Base-by-base conservation (phyloP, 2,797 vertebrate species). In the Amphiprion clarkii region DNA sequence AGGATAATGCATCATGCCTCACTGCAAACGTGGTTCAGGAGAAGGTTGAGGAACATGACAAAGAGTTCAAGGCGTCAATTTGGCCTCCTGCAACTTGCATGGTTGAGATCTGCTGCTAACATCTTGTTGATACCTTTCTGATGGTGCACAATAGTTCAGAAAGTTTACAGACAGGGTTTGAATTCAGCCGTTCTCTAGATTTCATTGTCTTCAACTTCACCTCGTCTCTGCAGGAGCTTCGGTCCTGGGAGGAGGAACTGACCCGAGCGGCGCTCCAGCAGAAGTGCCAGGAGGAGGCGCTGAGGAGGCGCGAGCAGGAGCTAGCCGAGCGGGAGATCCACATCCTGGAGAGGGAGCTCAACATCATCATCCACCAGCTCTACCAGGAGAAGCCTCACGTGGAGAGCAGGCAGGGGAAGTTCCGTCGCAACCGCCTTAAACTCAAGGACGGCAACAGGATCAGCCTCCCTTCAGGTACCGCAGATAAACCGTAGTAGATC, bases 351-450 rank as follows among this genome's bases (percentile, higher is more conserved):
- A 93, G 97, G 12, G 97, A 99, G 76, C 97, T 99, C 62, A 98
- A 99, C 88, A 97, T 99, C 90, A 98, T 99, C 93, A 99, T 99
- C 78, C 97, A 99, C 93, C 98, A 99, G 90, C 94, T 99, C 68
- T 98, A 97, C 93, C 96, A 96, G 90, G 97, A 99, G 81, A 99
- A 98, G 87, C 98, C 98, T 25, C 96, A 95, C 0, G 97, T 99
- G 81, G 98, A 97, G 93, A 96, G 96, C 73, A 94, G 98, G 66
- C 98, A 99, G 93, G 98, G 98, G 78, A 99, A 98, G 88, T 99
- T 99, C 92, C 94, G 96, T 72, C 97, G 96, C 88, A 97, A 81
- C 88, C 95, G 97, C 31, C 96, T 99, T 39, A 99, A 98, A 89
- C 92, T 99, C 54, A 97, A 97, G 89, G 97, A 98, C 0, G 97